Evolutionary conservation across 1,140 invertebrate genomes (phyloP).

Genomic region (Rhyzopertha dominica): DNA sequence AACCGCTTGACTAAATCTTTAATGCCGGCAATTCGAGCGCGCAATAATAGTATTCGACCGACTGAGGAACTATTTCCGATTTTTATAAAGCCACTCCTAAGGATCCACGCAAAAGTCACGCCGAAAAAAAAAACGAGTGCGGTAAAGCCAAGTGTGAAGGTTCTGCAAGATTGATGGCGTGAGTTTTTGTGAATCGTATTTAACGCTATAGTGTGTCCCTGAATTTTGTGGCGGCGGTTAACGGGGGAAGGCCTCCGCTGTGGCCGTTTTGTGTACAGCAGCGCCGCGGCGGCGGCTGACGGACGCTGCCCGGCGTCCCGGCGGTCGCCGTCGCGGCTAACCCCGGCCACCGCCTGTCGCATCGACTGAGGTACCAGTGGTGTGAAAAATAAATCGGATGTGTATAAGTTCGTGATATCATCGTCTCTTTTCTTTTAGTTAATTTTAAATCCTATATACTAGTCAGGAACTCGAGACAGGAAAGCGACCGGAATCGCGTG

Average conservation of each 20-base stretch:
- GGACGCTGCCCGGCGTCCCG: background rate
- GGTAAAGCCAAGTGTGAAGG: too few relatives aligned
- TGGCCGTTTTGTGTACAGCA: conserved; percentile 14
- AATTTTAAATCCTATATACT: conserved; percentile 30
- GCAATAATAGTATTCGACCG: too few relatives aligned
- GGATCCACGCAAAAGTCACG: too few relatives aligned
- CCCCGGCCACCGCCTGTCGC: conserved; percentile 15
- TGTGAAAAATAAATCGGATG: too few relatives aligned
- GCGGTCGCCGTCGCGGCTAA: conserved; percentile 10
- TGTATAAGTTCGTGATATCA: background rate
- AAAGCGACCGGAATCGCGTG: conserved; percentile 30
- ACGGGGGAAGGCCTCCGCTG: conserved; percentile 18
- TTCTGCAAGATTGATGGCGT: too few relatives aligned
- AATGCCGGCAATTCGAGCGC: too few relatives aligned
- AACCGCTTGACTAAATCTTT: too few relatives aligned
- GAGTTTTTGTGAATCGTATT: too few relatives aligned
- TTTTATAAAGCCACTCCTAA: too few relatives aligned
- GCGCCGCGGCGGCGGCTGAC: conserved; percentile 5
- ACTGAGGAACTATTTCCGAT: too few relatives aligned
- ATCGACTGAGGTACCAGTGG: conserved; percentile 19
- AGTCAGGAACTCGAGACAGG: conserved; percentile 45
- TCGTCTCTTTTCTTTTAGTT: background rate
- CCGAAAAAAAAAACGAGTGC: too few relatives aligned
- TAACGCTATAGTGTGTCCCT: conserved; percentile 10
- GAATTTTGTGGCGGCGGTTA: conserved; percentile 13